Conservation (phyloP, 2,888 invertebrate species). For the Pyrrhosoma nymphula region DNA sequence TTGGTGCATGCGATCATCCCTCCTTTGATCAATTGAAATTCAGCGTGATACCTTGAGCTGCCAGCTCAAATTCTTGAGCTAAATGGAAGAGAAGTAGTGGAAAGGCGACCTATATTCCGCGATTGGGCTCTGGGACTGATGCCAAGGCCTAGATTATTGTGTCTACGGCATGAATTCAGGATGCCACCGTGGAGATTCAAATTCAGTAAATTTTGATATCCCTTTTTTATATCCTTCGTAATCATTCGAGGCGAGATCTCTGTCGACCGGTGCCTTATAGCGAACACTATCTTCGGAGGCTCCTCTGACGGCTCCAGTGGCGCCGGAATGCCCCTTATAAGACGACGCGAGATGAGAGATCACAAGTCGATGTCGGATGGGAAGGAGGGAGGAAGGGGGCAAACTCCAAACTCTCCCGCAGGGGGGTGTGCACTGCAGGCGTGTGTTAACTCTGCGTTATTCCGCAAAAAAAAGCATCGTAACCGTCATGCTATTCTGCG, state of each 20-base stretch:
- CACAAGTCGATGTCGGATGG: not conserved
- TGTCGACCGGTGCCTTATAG: not conserved
- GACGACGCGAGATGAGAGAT: not conserved
- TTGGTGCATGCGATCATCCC: not conserved
- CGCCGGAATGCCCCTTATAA: too few species aligned
- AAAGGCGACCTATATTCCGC: not conserved
- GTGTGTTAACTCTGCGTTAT: not conserved
- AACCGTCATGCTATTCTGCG: not conserved
- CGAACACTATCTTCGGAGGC: not conserved
- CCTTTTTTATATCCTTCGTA: not conserved
- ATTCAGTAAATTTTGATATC: not conserved
- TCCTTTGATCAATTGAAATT: not conserved
- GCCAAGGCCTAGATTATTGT: not conserved
- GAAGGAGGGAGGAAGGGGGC: not conserved
- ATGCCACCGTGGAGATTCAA: not conserved
- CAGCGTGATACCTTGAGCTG: not conserved
- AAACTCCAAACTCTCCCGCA: not conserved
- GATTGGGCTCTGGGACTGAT: not conserved
- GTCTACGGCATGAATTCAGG: not conserved
- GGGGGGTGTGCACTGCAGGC: not conserved
- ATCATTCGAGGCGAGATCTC: not conserved
- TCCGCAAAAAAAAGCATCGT: not conserved
- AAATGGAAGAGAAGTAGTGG: not conserved
- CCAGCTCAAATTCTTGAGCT: not conserved
- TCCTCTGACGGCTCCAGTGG: too few species aligned